Evolutionary conservation across 2,888 invertebrate genomes (phyloP), one percentile per base, ranked within the genome.

Genomic region (Apoderus coryli): DNA sequence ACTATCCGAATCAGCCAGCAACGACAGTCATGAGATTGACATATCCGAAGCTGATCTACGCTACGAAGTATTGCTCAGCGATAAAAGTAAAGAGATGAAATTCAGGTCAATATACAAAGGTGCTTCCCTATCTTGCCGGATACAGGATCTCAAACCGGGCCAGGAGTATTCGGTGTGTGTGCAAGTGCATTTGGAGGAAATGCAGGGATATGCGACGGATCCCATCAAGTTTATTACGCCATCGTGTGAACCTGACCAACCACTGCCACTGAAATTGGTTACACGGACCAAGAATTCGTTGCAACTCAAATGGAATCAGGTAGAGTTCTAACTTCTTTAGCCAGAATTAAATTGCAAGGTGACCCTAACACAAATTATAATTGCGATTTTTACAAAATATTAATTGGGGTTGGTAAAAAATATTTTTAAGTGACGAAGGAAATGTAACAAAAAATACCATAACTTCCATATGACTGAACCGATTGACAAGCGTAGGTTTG

Each of bases 81-180:
- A 78, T 50, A 72, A 72, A 45, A 72, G 69, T 35, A 70, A 80
- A 49, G 80, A 84, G 44, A 80, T 79, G 52, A 76, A 82, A 50
- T 86, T 82, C 60, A 82, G 82, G 62, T 75, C 77, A 38, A 78
- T 86, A 41, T 85, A 84, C 55, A 77, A 73, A 44, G 84, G 85
- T 26, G 63, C 70, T 41, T 76, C 78, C 15, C 65, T 76, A 33
- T 76, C 78, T 25, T 79, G 82, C 60, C 71, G 78, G 45, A 76
- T 89, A 38, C 76, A 81, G 54, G 85, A 88, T 58, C 63, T 89
- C 47, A 72, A 76, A 53, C 88, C 89, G 9, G 84, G 82, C n/a
- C 78, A 80, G 52, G 82, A 84, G 53, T 89, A 88, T 60, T 73
- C 77, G 36, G 76, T 88, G 43, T 77, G 81, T 48, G 63, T 81